Base-by-base conservation (phyloP, 1,140 invertebrate genomes). In the Drosophila albomicans region DNA sequence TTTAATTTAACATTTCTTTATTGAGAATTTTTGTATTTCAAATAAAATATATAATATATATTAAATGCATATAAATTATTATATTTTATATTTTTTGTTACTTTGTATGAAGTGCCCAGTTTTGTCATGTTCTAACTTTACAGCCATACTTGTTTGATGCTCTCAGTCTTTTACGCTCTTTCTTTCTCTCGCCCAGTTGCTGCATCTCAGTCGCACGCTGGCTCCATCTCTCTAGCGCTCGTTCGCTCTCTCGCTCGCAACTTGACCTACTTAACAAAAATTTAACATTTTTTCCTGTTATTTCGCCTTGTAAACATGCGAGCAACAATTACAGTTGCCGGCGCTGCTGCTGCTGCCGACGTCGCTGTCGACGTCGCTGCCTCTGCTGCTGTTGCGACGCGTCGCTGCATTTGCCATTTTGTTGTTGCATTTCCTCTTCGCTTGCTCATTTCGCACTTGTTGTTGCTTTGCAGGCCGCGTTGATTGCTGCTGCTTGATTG, bases 221-320 rank as follows among this genome's bases (percentile, higher is more conserved):
- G 8, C n/a, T 32, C 38, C 45, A 56, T 73, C 59, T 73, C 66
- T 67, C 1, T 13, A 15, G 20, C 46, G 15, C 38, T 61, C 51
- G 63, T 43, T 13, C 32, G 43, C 45, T 57, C 62, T 63, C 58
- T 15, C 15, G 59, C 52, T 63, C 63, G 76, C 91, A 91, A 91
- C 91, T 86, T 92, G 91, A 92, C 91, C 91, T 91, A 92, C 85
- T 88, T 88, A 88, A 89, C 70, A 89, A 87, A 90, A 91, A 78
- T 88, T 82, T 86, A 91, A 86, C 80, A 80, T 81, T 91, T 91
- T 91, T 91, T 91, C 90, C 91, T 88, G 90, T 91, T 91, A 91
- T 91, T 87, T 78, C 70, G 84, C 80, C 75, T 86, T 74, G 77
- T 84, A 84, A 84, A 84, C 81, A 84, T 85, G 82, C 73, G 80